Evolutionary conservation across 2,113 vertebrate genomes (phyloP).

Genomic region (Enhydra lutris): DNA sequence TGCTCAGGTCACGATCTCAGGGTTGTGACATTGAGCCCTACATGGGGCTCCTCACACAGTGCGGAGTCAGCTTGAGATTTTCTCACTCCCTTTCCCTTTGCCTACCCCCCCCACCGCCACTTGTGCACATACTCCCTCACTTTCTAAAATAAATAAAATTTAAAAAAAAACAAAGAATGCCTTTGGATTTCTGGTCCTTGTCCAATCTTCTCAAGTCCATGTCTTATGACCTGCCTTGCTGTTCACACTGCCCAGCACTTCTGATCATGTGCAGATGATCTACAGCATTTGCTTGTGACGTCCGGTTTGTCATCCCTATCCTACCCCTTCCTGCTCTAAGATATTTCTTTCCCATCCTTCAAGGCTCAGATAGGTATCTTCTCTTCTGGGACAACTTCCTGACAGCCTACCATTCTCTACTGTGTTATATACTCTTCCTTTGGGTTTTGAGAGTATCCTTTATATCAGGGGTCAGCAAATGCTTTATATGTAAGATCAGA

Average conservation of each 20-base stretch:
- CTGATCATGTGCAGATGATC: not conserved
- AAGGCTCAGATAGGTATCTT: not conserved
- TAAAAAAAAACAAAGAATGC: not conserved
- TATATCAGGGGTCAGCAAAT: not conserved
- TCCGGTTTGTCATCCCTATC: not conserved
- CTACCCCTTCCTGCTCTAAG: not conserved
- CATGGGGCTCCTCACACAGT: not conserved
- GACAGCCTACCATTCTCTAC: not conserved
- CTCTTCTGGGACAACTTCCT: not conserved
- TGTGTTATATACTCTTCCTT: not conserved
- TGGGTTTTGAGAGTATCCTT: not conserved
- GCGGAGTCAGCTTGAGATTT: not conserved
- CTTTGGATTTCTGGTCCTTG: not conserved
- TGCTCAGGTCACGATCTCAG: not conserved
- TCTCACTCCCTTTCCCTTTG: not conserved
- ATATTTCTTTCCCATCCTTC: not conserved
- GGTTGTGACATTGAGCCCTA: not conserved
- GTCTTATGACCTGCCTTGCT: not conserved
- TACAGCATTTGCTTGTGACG: no score
- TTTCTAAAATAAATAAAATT: not conserved
- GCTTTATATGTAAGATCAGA: not conserved
- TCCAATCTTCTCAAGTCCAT: not conserved
- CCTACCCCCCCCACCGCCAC: not conserved
- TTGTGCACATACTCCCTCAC: not conserved
- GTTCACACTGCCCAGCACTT: not conserved